A percentile compares a stretch with the other conserved stretches of the same genome.
These are phyloP conservation scores for Phoenicopterus ruber DNA, from an alignment of 2,113 vertebrate genomes.

Conservation along the genomic window DNA sequence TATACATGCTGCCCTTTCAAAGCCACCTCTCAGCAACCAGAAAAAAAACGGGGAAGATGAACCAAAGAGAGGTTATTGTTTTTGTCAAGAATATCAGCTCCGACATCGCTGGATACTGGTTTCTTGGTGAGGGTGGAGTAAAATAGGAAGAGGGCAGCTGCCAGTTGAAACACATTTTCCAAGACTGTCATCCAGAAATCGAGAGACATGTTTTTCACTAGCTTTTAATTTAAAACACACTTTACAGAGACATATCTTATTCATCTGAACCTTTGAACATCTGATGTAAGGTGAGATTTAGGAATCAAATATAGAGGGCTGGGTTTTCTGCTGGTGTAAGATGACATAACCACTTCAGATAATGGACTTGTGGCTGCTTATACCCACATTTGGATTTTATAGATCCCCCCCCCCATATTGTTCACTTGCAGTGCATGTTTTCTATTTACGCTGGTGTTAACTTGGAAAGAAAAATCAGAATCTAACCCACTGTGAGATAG, in stretches of 20 bases:
- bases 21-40: slow-evolving; percentile 27
- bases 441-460: not conserved
- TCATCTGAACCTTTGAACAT: slow-evolving; percentile 66
- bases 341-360: slow-evolving; percentile 59
- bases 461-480: not conserved
- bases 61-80: not conserved
- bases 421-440: slow-evolving; percentile 26
- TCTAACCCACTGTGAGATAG: not conserved
- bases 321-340: slow-evolving; percentile 56
- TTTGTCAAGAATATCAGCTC: not conserved
- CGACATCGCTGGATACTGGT: not conserved
- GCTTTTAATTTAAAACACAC: slow-evolving; percentile 67
- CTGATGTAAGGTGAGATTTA: slow-evolving; percentile 67
- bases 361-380: slow-evolving; percentile 9
- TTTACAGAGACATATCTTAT: slow-evolving; percentile 50
- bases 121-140: slow-evolving; percentile 2
- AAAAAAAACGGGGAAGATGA: not conserved
- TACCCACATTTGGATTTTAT: slow-evolving; percentile 53
- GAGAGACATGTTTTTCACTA: slow-evolving; percentile 42
- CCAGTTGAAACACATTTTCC: slow-evolving; percentile 59
- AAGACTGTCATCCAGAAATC: slow-evolving; percentile 53
- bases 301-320: slow-evolving; percentile 44
- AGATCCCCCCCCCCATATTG: not conserved
- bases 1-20: slow-evolving; percentile 40
- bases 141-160: slow-evolving; percentile 22